Conservation (phyloP, 2,113 vertebrate genomes). For the Atherinomorus stipes region DNA sequence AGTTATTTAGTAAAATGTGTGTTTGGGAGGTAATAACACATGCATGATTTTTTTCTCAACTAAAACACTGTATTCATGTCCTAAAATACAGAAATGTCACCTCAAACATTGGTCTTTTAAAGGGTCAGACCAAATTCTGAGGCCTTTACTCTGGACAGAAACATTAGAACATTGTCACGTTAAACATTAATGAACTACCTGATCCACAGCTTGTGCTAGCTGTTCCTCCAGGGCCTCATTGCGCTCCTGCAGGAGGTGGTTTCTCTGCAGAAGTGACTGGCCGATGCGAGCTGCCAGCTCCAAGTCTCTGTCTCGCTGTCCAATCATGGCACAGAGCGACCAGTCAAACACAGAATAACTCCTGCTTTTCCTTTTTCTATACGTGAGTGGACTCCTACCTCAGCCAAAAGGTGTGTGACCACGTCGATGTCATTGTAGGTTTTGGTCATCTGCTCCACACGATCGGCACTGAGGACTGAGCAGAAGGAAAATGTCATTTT, state of each 20-base stretch:
- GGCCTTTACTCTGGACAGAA: no score
- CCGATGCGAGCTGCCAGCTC: conserved; percentile 97
- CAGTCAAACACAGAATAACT: conserved; percentile 20
- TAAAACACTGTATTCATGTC: no score
- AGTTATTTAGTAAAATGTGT: no score
- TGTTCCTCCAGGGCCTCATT: conserved; percentile 95
- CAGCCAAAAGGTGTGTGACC: conserved; percentile 92
- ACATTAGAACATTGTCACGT: no score
- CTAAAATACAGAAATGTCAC: no score
- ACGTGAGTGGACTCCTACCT: conserved; percentile 80
- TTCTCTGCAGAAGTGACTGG: conserved; percentile 94
- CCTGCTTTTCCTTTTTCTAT: fast-evolving
- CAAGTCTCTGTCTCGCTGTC: conserved; percentile 93
- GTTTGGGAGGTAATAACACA: no score
- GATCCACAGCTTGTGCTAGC: conserved; percentile 90
- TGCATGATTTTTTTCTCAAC: no score
- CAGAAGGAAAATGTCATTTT: conserved; percentile 15
- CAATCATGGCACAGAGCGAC: conserved; percentile 8
- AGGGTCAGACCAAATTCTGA: no score
- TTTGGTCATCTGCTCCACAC: conserved; percentile 90
- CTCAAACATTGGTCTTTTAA: no score
- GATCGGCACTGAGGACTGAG: conserved; percentile 89
- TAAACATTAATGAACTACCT: conserved; percentile 76
- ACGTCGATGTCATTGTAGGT: conserved; percentile 92
- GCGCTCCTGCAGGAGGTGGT: conserved; percentile 91